phyloP scores from a whole-genome alignment of 1,140 invertebrate genomes.

The Brachionus plicatilis region DNA sequence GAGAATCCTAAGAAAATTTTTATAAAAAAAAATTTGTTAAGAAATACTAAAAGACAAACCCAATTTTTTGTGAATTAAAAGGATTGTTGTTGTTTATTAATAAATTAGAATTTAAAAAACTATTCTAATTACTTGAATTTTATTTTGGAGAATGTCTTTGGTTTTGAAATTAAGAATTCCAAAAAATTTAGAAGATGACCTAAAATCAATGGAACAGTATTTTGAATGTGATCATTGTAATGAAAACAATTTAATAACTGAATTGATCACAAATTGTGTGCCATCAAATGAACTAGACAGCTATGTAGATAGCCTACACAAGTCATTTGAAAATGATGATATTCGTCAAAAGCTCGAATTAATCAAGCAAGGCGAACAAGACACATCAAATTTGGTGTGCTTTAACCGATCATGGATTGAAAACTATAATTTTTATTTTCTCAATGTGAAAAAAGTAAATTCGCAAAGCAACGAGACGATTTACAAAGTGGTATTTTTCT shows the following conservation, averaged over 20 bases:
- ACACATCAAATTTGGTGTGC: background rate
- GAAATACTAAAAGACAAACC: too few relatives aligned
- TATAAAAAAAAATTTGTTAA: too few relatives aligned
- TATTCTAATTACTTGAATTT: background rate
- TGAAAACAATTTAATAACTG: background rate
- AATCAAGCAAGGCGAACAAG: background rate
- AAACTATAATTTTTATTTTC: slow-evolving; percentile 7
- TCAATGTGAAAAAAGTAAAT: background rate
- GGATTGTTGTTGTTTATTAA: too few relatives aligned
- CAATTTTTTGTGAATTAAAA: too few relatives aligned
- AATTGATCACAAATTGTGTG: background rate
- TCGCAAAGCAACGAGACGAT: background rate
- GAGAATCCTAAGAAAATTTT: too few relatives aligned
- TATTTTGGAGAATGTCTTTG: background rate
- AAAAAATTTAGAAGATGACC: background rate
- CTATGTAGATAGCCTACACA: background rate
- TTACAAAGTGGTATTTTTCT: background rate
- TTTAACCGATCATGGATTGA: background rate
- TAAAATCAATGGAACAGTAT: background rate
- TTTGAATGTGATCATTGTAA: background rate
- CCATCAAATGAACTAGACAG: background rate
- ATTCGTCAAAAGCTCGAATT: background rate
- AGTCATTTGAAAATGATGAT: background rate
- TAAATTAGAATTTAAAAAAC: too few relatives aligned
- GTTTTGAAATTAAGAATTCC: background rate